Base-by-base conservation (phyloP, 2,888 invertebrate species). In the Caenorhabditis zanzibari region DNA sequence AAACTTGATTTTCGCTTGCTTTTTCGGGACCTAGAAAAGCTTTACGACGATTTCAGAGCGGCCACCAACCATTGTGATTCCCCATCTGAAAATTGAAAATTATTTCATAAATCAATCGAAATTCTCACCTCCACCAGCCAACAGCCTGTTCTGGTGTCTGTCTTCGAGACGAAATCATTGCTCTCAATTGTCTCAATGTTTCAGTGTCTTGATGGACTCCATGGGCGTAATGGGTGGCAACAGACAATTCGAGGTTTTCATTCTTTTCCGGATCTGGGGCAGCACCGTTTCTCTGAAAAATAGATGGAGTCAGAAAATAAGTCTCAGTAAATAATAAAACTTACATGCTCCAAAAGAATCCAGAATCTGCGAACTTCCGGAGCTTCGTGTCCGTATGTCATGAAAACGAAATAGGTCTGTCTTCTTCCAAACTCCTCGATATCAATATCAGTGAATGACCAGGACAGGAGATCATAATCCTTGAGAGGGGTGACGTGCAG, bases 141-240 rank as follows among this genome's bases (percentile, higher is more conserved):
- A 89, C 85, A 19, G 89, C 87, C 64, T 79, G 69, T 35, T 86
- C 85, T 1, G 86, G 88, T 14, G 76, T 79, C 49, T 84, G 76
- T 58, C 88, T 71, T 28, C 92, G 85, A 9, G 84, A 83, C 32
- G 86, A 83, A 59, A 92, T 90, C 80, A 92, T 81, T 1, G 77
- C 75, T 32, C 92, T 88, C 44, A 92, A 79, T 52, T 92, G 92
- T 28, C 79, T 52, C 28, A 92, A 73, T 1, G 92, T 91, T 19
- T 90, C 90, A 3, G 91, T 90, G 59, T 91, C 87, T 71, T 91
- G 91, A 77, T 90, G 73, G 10, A 64, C 49, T 63, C 90, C 92
- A 69, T 92, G 92, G 2, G 91, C 90, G 61, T 92, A 90, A 56
- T 92, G 92, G 24, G 91, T 90, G 7, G 92, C 92, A 2, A 90